Percentiles rank a stretch among this genome's conserved stretches.
These are phyloP conservation scores for Corythornis cristatus DNA, from an alignment of 2,113 vertebrate genomes.

Conservation along the genomic window DNA sequence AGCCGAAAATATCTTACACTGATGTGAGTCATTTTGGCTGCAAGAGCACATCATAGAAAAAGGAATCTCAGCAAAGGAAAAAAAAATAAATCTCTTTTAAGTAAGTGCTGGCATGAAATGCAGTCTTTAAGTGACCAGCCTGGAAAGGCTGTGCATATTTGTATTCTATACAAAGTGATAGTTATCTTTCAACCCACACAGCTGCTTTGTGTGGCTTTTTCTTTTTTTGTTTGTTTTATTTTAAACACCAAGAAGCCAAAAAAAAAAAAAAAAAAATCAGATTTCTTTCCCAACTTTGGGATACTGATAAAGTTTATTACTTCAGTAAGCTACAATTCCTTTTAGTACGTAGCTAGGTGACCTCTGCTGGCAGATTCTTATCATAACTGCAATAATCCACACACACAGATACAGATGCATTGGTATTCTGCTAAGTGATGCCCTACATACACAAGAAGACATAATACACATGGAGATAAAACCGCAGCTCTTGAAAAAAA, in stretches of 20 bases:
- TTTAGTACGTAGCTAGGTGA: slow-evolving; percentile 17
- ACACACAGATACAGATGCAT: neutral
- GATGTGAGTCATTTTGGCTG: slow-evolving; percentile 60
- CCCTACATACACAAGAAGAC: neutral
- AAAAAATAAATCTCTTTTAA: neutral
- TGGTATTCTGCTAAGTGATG: neutral
- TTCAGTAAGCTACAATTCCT: neutral
- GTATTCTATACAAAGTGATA: slow-evolving; percentile 34
- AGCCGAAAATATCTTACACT: slow-evolving; percentile 27
- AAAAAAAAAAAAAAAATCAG: neutral
- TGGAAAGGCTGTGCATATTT: slow-evolving; percentile 45
- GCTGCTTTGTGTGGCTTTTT: neutral
- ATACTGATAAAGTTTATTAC: neutral
- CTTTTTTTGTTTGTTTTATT: neutral
- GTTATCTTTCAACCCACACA: neutral
- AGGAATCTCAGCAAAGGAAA: neutral
- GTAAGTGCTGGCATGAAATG: slow-evolving; percentile 18
- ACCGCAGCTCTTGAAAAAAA: neutral
- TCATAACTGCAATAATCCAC: neutral
- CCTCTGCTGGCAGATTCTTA: slow-evolving; percentile 64
- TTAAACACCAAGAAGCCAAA: neutral
- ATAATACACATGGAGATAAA: neutral
- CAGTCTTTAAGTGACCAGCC: neutral
- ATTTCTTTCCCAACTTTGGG: neutral
- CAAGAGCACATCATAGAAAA: neutral